Evolutionary conservation across 2,797 vertebrate species (phyloP).

Genomic region (Basileuterus tristriatus): DNA sequence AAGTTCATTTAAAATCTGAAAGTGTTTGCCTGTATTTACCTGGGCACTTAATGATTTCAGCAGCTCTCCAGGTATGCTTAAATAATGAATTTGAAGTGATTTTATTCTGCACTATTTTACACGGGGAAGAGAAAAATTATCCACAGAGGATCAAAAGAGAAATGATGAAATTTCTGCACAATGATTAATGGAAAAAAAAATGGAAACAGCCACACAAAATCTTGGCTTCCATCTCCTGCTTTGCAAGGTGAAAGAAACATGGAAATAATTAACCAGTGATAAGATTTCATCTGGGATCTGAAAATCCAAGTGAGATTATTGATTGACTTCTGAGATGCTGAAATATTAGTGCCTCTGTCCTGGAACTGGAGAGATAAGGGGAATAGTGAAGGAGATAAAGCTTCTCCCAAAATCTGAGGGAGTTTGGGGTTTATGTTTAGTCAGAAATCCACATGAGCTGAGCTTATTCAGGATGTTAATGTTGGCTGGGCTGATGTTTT

Average conservation of each 20-base stretch:
- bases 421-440: not conserved
- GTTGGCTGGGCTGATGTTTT: not conserved
- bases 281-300: not conserved
- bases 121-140: not conserved
- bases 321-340: not conserved
- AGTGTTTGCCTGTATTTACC: rapidly evolving
- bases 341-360: not conserved
- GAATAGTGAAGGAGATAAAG: not conserved
- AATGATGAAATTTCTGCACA: not conserved
- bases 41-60: not conserved
- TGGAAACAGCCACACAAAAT: not conserved
- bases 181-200: not conserved
- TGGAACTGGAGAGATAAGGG: not conserved
- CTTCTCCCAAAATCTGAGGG: not conserved
- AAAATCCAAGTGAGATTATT: not conserved
- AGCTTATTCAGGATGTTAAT: not conserved
- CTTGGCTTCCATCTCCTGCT: not conserved
- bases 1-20: not conserved
- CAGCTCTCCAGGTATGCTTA: not conserved
- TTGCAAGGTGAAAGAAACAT: not conserved
- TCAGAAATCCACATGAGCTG: not conserved
- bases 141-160: not conserved
- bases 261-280: not conserved
- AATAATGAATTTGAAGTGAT: not conserved
- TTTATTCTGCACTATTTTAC: not conserved